Percentiles rank a stretch among this genome's conserved stretches.
These are phyloP conservation scores for Sepioteuthis lessoniana DNA, from an alignment of 2,888 invertebrate genomes.

Conservation along the genomic window DNA sequence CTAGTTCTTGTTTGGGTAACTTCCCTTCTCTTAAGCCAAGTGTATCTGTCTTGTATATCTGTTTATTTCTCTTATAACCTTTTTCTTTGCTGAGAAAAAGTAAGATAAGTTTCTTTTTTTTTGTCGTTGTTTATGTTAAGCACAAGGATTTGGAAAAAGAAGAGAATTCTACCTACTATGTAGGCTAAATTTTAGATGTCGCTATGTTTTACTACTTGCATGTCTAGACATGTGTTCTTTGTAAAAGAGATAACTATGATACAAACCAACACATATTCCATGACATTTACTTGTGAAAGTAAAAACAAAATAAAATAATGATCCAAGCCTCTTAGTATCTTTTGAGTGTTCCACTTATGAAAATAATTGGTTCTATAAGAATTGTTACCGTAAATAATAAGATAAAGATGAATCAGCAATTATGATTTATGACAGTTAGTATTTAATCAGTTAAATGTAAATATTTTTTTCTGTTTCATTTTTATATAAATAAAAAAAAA, in stretches of 20 bases:
- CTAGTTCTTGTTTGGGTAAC: neutral
- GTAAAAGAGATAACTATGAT: neutral
- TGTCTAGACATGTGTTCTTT: slow-evolving; percentile 14
- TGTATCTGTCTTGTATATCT: neutral
- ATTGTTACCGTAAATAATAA: no score
- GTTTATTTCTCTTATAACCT: neutral
- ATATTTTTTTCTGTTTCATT: no score
- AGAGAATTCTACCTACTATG: neutral
- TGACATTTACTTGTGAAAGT: neutral
- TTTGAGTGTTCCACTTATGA: no score
- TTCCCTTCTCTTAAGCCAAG: neutral
- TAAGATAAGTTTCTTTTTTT: neutral
- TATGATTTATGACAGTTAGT: no score
- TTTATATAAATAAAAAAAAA: no score
- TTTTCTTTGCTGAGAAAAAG: neutral
- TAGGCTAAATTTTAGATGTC: slow-evolving; percentile 33
- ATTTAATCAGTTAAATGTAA: no score
- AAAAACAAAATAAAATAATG: neutral
- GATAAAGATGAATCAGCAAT: no score
- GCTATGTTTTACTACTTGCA: neutral
- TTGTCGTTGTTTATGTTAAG: slow-evolving; percentile 4
- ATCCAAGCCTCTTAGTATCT: neutral
- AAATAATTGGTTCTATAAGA: no score
- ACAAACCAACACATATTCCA: neutral
- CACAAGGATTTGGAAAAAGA: slow-evolving; percentile 4